Conservation (phyloP, 2,113 vertebrate genomes). For the Electrona antarctica region DNA sequence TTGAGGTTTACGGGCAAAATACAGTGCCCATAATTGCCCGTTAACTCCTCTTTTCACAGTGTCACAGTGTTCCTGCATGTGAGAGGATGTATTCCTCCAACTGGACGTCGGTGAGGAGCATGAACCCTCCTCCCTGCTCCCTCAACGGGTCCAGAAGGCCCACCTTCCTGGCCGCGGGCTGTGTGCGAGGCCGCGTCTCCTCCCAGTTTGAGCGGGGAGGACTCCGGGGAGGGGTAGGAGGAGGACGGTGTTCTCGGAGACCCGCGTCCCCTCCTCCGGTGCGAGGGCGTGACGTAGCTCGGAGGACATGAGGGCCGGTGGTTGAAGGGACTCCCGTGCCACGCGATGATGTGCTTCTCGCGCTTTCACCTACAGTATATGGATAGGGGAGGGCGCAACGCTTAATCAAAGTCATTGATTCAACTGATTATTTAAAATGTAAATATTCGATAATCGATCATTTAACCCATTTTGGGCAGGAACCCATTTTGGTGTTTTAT, state of each 20-base stretch:
- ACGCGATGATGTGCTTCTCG: slow-evolving; percentile 54
- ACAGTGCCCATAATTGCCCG: too few relatives aligned
- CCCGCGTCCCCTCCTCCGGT: background rate
- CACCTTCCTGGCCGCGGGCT: background rate
- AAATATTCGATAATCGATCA: too few relatives aligned
- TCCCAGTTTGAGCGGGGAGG: background rate
- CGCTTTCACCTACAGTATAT: slow-evolving; percentile 63
- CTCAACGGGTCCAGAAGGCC: slow-evolving; percentile 49
- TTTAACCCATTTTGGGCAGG: too few relatives aligned
- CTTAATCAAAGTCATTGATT: too few relatives aligned
- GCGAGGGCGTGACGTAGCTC: slow-evolving; percentile 49
- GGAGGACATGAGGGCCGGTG: slow-evolving; percentile 63
- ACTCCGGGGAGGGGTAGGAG: background rate
- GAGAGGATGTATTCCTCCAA: slow-evolving; percentile 50
- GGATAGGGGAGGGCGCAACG: background rate
- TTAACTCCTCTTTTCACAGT: too few relatives aligned
- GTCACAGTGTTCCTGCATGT: too few relatives aligned
- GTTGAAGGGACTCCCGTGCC: slow-evolving; percentile 48
- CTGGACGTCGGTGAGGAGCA: slow-evolving; percentile 73
- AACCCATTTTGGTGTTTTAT: too few relatives aligned
- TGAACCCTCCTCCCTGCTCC: slow-evolving; percentile 54
- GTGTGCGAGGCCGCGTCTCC: background rate
- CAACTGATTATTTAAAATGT: too few relatives aligned
- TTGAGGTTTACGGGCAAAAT: too few relatives aligned
- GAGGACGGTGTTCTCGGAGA: background rate